phyloP scores from a whole-genome alignment of 2,797 vertebrate genomes.

The Manis crassicaudata region DNA sequence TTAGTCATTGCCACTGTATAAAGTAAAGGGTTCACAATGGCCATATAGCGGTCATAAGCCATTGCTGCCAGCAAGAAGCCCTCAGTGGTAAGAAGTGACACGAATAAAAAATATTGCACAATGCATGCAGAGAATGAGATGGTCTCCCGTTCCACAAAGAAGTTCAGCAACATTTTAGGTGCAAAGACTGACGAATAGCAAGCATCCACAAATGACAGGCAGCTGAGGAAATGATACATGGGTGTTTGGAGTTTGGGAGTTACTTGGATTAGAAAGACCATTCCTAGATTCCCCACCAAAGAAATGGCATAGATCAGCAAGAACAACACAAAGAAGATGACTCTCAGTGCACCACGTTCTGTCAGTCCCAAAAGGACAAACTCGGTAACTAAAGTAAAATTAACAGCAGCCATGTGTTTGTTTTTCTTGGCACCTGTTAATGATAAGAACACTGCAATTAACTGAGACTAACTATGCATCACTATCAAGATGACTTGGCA shows the following conservation, averaged over 20 bases:
- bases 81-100: constrained; percentile 66
- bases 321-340: constrained; percentile 52
- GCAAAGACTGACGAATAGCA: constrained; percentile 70
- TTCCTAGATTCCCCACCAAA: constrained; percentile 67
- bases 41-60: constrained; percentile 72
- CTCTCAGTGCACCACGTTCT: constrained; percentile 13
- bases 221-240: constrained; percentile 75
- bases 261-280: constrained; percentile 63
- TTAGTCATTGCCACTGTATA: constrained; percentile 71
- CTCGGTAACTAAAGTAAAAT: constrained; percentile 49
- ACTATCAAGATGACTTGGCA: not conserved
- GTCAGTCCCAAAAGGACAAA: constrained; percentile 73
- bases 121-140: constrained; percentile 72
- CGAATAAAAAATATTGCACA: constrained; percentile 73
- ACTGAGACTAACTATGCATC: not conserved
- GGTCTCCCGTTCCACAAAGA: constrained; percentile 17
- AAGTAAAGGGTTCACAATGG: constrained; percentile 65
- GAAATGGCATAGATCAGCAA: constrained; percentile 61
- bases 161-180: constrained; percentile 69
- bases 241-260: constrained; percentile 66
- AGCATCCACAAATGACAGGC: constrained; percentile 57
- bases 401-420: constrained; percentile 25
- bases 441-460: not conserved
- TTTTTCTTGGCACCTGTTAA: not conserved
- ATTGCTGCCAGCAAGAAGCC: constrained; percentile 72